These are phyloP conservation scores for Ctenosaura bakeri DNA, from an alignment of 2,797 vertebrate genomes.

Conservation along the genomic window DNA sequence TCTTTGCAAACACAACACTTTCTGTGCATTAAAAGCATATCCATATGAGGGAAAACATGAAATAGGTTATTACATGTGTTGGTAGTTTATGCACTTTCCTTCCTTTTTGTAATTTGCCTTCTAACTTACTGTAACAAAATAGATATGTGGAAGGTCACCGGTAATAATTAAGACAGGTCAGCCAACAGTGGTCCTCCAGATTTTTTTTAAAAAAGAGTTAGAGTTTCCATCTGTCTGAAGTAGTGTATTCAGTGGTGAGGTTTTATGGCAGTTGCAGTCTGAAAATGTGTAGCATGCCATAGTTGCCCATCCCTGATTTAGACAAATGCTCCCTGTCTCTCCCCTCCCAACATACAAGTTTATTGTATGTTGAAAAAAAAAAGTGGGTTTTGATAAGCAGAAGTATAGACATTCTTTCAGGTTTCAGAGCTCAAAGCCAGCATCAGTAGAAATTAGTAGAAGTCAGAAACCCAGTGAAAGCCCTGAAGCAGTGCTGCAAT, in stretches of 20 bases:
- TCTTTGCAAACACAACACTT: background rate
- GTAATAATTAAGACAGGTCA: background rate
- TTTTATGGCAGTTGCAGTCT: background rate
- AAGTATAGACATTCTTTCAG: background rate
- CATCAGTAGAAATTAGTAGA: background rate
- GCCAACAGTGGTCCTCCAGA: background rate
- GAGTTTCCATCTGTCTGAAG: background rate
- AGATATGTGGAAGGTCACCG: background rate
- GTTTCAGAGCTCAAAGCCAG: slow-evolving; percentile 1
- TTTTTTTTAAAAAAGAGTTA: background rate
- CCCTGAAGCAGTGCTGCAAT: background rate
- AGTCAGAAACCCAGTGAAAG: background rate
- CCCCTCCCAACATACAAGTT: background rate
- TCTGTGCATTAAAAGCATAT: background rate
- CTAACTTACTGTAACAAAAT: background rate
- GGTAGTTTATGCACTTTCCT: background rate
- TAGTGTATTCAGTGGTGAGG: background rate
- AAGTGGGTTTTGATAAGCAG: background rate
- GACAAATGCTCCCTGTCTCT: background rate
- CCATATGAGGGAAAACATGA: background rate
- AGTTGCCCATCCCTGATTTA: background rate
- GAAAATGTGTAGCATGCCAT: background rate
- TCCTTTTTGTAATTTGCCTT: background rate
- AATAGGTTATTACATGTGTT: background rate
- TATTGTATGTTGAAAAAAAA: background rate